Conservation (phyloP, 2,888 invertebrate species). For the Sinhomidia bicolor region DNA sequence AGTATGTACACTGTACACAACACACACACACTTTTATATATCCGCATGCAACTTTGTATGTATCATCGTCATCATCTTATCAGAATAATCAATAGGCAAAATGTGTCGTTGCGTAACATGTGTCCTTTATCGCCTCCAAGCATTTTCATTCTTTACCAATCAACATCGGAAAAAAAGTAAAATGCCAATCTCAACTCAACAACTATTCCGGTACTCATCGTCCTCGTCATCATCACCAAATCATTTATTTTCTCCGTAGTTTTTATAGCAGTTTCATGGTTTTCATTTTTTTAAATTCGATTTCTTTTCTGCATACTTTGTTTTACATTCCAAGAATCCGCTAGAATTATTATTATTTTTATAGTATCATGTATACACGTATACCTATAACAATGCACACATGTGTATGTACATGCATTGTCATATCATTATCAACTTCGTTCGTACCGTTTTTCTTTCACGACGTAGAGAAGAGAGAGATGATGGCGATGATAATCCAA, state of each 20-base stretch:
- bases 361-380: neutral
- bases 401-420: conserved; percentile 3
- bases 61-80: no score
- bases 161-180: neutral
- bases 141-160: neutral
- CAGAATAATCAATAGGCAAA: neutral
- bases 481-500: conserved; percentile 9
- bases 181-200: neutral
- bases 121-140: neutral
- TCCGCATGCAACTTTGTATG: no score
- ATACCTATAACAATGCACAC: neutral
- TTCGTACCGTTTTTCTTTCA: conserved; percentile 19
- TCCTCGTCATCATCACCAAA: neutral
- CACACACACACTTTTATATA: no score
- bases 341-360: neutral
- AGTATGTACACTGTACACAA: neutral
- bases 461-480: neutral
- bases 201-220: neutral
- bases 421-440: conserved; percentile 16
- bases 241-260: neutral
- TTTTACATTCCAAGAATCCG: conserved; percentile 21
- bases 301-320: neutral
- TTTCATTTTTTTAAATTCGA: conserved; percentile 33
- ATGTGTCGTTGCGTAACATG: neutral
- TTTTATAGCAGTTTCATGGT: conserved; percentile 12